These are phyloP conservation scores for Calidris pugnax DNA, from an alignment of 2,113 vertebrate genomes.

Conservation along the genomic window DNA sequence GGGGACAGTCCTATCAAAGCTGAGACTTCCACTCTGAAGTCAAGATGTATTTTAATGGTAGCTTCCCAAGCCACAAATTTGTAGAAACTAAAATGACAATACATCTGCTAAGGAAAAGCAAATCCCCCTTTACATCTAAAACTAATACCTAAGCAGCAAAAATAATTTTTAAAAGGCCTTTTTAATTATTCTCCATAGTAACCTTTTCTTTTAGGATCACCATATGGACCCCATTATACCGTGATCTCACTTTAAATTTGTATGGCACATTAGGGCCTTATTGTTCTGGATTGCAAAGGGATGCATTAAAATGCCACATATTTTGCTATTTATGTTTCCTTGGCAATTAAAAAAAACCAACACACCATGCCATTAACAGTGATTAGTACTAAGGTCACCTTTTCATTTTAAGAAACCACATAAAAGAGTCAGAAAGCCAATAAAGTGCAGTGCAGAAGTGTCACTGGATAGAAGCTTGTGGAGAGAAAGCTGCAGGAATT, in stretches of 20 bases:
- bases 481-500: conserved; percentile 33
- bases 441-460: not conserved
- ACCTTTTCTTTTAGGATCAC: conserved; percentile 53
- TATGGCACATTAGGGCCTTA: not conserved
- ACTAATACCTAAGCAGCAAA: conserved; percentile 42
- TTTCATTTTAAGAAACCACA: not conserved
- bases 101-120: not conserved
- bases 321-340: conserved; percentile 43
- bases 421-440: not conserved
- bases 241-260: conserved; percentile 37
- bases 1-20: not conserved
- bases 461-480: not conserved
- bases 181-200: conserved; percentile 49
- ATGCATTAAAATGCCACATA: conserved; percentile 8
- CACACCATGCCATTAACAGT: not conserved
- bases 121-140: conserved; percentile 40
- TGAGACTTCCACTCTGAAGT: not conserved
- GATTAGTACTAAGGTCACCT: conserved; percentile 32
- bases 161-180: not conserved
- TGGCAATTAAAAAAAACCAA: conserved; percentile 1
- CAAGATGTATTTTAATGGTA: not conserved
- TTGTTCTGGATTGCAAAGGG: not conserved
- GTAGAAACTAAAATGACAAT: not conserved
- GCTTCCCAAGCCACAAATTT: not conserved
- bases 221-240: conserved; percentile 43